Conservation (phyloP, 2,113 vertebrate species). For the Oncorhynchus masou region DNA sequence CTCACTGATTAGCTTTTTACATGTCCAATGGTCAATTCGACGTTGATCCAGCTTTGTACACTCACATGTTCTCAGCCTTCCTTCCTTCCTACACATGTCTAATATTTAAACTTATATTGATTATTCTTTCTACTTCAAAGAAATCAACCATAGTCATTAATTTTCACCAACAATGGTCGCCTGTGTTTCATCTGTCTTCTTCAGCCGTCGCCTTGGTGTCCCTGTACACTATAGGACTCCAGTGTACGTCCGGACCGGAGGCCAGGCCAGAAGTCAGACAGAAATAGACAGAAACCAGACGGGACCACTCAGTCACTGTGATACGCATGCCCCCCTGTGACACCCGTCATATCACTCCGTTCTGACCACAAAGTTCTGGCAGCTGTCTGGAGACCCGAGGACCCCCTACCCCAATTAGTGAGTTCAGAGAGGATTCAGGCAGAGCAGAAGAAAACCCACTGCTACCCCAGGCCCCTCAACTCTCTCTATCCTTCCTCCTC, state of each 20-base stretch:
- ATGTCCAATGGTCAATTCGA: too few species aligned
- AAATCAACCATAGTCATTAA: too few species aligned
- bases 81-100: too few species aligned
- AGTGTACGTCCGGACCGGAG: background rate
- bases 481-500: background rate
- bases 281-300: constrained; percentile 15
- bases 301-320: background rate
- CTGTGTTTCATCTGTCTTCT: background rate
- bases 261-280: constrained; percentile 1
- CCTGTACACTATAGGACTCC: background rate
- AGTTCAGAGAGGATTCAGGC: constrained; percentile 59
- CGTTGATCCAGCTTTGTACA: too few species aligned
- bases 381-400: constrained; percentile 41
- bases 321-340: constrained; percentile 24
- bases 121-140: too few species aligned
- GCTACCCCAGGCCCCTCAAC: constrained; percentile 30
- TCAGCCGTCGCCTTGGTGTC: background rate
- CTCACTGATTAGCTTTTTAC: too few species aligned
- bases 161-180: too few species aligned
- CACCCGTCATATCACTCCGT: constrained; percentile 44
- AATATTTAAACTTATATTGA: too few species aligned
- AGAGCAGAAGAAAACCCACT: constrained; percentile 39
- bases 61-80: too few species aligned
- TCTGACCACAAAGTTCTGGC: constrained; percentile 52
- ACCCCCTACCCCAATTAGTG: constrained; percentile 28